Evolutionary conservation across 2,797 vertebrate species (phyloP).

Genomic region (Oophaga sylvatica): DNA sequence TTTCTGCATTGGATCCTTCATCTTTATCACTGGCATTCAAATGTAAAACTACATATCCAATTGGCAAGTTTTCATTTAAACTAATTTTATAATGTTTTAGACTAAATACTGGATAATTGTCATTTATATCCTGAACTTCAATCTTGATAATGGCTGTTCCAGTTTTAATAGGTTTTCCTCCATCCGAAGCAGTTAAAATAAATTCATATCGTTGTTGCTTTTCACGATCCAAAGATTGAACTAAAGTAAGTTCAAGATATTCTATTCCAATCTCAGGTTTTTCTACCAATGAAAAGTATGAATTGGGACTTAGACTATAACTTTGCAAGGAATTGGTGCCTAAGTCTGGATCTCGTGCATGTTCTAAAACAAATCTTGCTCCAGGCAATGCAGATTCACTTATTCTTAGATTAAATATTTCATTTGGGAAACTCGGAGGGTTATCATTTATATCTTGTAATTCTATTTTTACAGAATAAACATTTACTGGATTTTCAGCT

Average conservation of each 20-base stretch:
- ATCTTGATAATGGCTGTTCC: constrained; percentile 65
- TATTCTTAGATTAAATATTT: constrained; percentile 63
- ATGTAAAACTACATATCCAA: constrained; percentile 59
- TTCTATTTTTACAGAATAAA: constrained; percentile 66
- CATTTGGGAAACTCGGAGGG: constrained; percentile 62
- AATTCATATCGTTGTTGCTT: constrained; percentile 65
- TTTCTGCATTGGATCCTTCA: constrained; percentile 67
- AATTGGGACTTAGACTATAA: constrained; percentile 65
- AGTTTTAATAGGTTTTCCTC: constrained; percentile 64
- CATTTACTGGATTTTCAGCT: constrained; percentile 64
- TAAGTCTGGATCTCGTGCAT: constrained; percentile 68
- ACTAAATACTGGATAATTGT: constrained; percentile 67
- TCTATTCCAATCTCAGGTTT: constrained; percentile 61
- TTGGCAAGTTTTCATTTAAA: constrained; percentile 64
- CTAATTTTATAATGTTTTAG: constrained; percentile 62
- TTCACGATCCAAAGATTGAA: constrained; percentile 66
- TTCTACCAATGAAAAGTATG: constrained; percentile 65
- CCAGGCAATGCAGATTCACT: constrained; percentile 60
- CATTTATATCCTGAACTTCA: constrained; percentile 65
- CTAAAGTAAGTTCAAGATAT: constrained; percentile 66
- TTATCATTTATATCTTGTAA: constrained; percentile 69
- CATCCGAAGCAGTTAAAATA: constrained; percentile 65
- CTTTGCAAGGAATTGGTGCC: constrained; percentile 68
- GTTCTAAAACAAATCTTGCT: constrained; percentile 64
- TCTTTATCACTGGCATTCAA: constrained; percentile 67